A percentile compares a stretch with the other conserved stretches of the same genome.
These are phyloP conservation scores for Coptodon bakossiorum DNA, from an alignment of 2,113 vertebrate species.

Conservation along the genomic window DNA sequence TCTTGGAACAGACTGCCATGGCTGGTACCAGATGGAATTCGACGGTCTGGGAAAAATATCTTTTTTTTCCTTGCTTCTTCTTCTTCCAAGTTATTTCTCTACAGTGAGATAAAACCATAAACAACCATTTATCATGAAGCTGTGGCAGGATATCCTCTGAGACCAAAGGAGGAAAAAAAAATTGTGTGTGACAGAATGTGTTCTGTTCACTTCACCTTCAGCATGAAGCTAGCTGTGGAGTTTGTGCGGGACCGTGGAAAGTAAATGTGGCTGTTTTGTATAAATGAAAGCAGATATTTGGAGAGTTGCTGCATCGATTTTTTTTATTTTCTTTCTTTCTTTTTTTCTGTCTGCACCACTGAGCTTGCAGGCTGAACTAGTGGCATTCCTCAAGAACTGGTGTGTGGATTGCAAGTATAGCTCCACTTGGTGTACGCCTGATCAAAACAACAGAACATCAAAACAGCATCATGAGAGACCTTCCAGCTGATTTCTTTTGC, in stretches of 20 bases:
- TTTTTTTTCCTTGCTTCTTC: background rate
- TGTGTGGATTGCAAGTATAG: background rate
- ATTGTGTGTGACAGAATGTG: slow-evolving; percentile 19
- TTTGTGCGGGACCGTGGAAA: background rate
- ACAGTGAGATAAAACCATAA: slow-evolving; percentile 44
- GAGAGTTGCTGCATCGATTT: background rate
- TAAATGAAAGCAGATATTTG: background rate
- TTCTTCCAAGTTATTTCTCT: slow-evolving; percentile 32
- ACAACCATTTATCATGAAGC: slow-evolving; percentile 52
- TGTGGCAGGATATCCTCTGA: slow-evolving; percentile 31
- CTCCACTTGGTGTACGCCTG: no score
- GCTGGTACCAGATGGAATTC: slow-evolving; percentile 24
- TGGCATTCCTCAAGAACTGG: background rate
- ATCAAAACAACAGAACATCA: background rate
- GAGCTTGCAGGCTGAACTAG: background rate
- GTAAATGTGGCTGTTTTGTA: background rate
- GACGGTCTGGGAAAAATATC: slow-evolving; percentile 24
- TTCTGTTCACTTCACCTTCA: slow-evolving; percentile 1
- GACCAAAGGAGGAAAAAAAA: slow-evolving; percentile 18
- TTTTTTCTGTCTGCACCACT: background rate
- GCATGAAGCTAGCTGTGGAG: background rate
- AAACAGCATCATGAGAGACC: background rate
- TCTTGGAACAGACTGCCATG: background rate
- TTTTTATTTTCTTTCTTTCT: background rate
- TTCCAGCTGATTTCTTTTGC: background rate